A percentile compares a stretch with the other conserved stretches of the same genome.
Conservation (phyloP, 2,888 invertebrate species). For the Melanargia galathea region DNA sequence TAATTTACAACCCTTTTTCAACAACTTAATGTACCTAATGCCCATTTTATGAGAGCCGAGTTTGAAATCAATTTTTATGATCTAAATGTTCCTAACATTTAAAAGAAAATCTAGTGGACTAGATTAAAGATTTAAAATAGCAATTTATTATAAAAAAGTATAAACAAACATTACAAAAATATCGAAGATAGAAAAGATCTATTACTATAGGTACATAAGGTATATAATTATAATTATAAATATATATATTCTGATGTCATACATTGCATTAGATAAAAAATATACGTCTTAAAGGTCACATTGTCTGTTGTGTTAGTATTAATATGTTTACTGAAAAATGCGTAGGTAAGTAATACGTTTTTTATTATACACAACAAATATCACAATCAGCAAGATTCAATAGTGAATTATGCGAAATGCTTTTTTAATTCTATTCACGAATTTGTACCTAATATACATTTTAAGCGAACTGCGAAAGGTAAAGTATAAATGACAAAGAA, state of each 20-base stretch:
- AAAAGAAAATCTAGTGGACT: conserved; percentile 21
- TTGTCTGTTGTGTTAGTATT: background rate
- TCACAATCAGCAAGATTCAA: conserved; percentile 5
- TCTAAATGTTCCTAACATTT: conserved; percentile 23
- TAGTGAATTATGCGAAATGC: background rate
- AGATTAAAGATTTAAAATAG: conserved; percentile 17
- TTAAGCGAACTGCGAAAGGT: background rate
- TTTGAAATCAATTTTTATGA: background rate
- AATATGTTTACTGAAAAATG: background rate
- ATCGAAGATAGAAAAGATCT: conserved; percentile 24
- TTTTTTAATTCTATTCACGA: background rate
- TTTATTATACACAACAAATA: background rate
- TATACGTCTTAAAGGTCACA: background rate
- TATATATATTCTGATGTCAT: conserved; percentile 13
- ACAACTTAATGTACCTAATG: conserved; percentile 27
- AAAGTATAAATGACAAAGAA: background rate
- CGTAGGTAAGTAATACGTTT: background rate
- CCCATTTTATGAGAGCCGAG: conserved; percentile 41
- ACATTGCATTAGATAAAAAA: conserved; percentile 14
- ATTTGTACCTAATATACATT: conserved; percentile 1
- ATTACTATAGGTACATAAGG: background rate
- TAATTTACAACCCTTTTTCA: conserved; percentile 39
- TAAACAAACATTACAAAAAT: conserved; percentile 24
- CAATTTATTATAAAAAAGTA: conserved; percentile 17
- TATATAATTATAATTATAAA: background rate